Base-by-base conservation (phyloP, 2,888 invertebrate species). In the Philaethria dido region DNA sequence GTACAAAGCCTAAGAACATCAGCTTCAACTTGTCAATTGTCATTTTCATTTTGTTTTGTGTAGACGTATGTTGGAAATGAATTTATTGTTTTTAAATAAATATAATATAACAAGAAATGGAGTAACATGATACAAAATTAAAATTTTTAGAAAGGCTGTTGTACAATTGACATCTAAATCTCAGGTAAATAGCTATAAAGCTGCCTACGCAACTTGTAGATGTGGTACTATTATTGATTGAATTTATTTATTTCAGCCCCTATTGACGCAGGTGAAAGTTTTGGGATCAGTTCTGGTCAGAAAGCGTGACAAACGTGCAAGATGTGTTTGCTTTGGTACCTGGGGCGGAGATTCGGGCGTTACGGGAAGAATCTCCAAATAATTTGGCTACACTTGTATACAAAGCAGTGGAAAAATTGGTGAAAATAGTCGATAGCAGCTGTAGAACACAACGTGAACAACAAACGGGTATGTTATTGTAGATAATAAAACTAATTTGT, bases 271-370 rank as follows among this genome's bases (percentile, higher is more conserved):
- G 94, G 93, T 68, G 97, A 98, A 77, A 93, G 94, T 63, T 99
- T 87, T 99, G 99, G 99, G 98, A 99, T 82, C 99, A 99, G 87
- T 99, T 99, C 84, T 99, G 99, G 99, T 97, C 97, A 48, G 99
- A 99, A 77, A 98, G 97, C 84, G 97, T 98, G 44, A 97, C 98
- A 9, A 97, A 96, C 77, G 96, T 98, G 3, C 97, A 98, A 86
- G 99, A 99, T 93, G 97, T 99, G 25, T 99, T 99, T 83, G 98
- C 99, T 0, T 89, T 99, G 76, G 98, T 99, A 65, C 99, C 99
- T 9, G 97, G 99, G 0, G 95, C 96, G 2, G 99, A 99, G 89
- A 98, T 99, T 75, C 94, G 99, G 14, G 95, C 96, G 1, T 85
- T 97, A 68, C 92, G 98, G 18, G 98, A 98, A 89, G 98, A 98